Conservation (phyloP, 1,140 invertebrate species). For the Aphelenchoides besseyi region DNA sequence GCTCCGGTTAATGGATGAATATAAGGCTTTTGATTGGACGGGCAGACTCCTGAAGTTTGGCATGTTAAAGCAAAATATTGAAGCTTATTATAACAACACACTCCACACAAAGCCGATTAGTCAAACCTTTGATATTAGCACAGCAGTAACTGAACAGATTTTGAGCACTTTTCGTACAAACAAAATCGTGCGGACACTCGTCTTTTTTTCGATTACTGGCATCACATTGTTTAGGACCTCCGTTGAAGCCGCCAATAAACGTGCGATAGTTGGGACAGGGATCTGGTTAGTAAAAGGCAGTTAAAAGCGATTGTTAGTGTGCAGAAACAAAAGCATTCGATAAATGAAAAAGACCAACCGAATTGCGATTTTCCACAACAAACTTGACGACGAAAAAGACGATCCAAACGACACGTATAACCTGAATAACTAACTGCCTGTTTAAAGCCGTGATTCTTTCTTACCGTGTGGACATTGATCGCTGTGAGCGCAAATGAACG, state of each 20-base stretch:
- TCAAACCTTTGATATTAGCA: conserved; percentile 18
- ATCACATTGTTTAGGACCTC: background rate
- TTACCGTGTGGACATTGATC: conserved; percentile 26
- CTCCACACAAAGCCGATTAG: too few relatives aligned
- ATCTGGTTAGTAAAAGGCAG: conserved; percentile 19
- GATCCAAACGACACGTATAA: conserved; percentile 8
- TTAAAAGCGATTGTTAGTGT: background rate
- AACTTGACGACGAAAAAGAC: conserved; percentile 17
- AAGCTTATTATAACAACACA: too few relatives aligned
- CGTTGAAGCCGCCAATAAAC: conserved; percentile 7
- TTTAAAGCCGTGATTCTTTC: too few relatives aligned
- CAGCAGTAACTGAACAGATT: conserved; percentile 26
- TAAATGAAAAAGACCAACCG: background rate
- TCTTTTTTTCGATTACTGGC: conserved; percentile 8
- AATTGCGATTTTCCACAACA: conserved; percentile 18
- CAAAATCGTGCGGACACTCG: conserved; percentile 11
- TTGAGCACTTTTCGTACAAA: conserved; percentile 13
- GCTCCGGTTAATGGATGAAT: conserved; percentile 28
- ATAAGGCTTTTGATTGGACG: conserved; percentile 21
- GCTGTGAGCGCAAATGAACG: background rate
- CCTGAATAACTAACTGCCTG: too few relatives aligned
- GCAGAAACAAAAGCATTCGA: background rate
- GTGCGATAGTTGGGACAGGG: conserved; percentile 15
- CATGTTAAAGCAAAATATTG: background rate
- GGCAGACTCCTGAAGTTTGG: conserved; percentile 21